A percentile compares a stretch with the other conserved stretches of the same genome.
Conservation (phyloP, 1,140 invertebrate species). For the Aphis gossypii region DNA sequence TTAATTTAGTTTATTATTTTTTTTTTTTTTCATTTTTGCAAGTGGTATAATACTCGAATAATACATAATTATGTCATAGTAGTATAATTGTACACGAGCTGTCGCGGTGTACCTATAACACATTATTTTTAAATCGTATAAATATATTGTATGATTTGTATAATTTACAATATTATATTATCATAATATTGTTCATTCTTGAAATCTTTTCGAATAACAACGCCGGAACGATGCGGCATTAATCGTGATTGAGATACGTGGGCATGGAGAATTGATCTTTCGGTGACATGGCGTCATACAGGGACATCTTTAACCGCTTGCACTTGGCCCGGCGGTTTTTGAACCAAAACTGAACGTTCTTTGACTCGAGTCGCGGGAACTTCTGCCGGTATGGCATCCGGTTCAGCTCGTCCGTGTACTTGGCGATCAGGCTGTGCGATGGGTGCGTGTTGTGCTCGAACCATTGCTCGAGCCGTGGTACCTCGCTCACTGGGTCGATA, state of each 20-base stretch:
- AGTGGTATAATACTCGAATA: neutral
- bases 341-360: slow-evolving; percentile 98
- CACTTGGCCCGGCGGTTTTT: slow-evolving; percentile 96
- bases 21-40: neutral
- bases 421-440: slow-evolving; percentile 93
- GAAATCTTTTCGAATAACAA: neutral
- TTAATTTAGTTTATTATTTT: neutral
- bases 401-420: slow-evolving; percentile 96
- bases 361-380: slow-evolving; percentile 94
- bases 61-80: neutral
- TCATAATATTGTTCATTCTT: too few relatives aligned
- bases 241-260: slow-evolving; percentile 56
- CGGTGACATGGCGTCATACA: slow-evolving; percentile 68
- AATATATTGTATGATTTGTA: neutral
- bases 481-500: slow-evolving; percentile 97
- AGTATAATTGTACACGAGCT: neutral
- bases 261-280: slow-evolving; percentile 61
- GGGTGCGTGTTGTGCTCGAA: slow-evolving; percentile 97
- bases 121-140: neutral
- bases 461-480: slow-evolving; percentile 95
- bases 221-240: too few relatives aligned
- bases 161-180: neutral
- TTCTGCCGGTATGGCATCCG: slow-evolving; percentile 94
- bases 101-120: neutral
- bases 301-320: slow-evolving; percentile 88